Percentiles rank a stretch among this genome's conserved stretches.
These are phyloP conservation scores for Cantharis rustica DNA, from an alignment of 2,888 invertebrate genomes.

Conservation along the genomic window DNA sequence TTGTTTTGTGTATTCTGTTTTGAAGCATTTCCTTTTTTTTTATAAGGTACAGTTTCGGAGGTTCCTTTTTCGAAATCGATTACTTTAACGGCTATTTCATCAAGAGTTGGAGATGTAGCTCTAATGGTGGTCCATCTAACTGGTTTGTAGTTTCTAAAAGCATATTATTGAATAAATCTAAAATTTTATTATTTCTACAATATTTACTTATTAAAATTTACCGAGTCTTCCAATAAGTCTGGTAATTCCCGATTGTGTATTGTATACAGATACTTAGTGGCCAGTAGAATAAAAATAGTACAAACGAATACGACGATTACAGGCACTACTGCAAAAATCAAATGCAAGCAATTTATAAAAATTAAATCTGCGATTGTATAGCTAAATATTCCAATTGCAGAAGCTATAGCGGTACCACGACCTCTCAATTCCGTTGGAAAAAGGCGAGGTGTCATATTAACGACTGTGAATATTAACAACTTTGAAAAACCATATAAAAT, in stretches of 20 bases:
- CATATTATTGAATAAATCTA: background rate
- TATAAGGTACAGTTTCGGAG: background rate
- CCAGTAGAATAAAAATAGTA: background rate
- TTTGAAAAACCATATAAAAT: background rate
- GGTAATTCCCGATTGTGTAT: slow-evolving; percentile 12
- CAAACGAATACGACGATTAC: background rate
- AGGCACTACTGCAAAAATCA: background rate
- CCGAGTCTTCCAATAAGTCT: slow-evolving; percentile 6
- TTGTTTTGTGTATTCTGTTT: background rate
- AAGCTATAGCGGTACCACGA: background rate
- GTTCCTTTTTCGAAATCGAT: slow-evolving; percentile 12
- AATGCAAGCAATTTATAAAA: background rate
- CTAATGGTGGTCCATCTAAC: slow-evolving; percentile 7
- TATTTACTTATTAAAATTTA: slow-evolving; percentile 5
- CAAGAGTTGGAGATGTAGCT: background rate
- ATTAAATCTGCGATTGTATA: background rate
- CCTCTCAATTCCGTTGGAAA: slow-evolving; percentile 28
- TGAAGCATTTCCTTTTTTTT: background rate
- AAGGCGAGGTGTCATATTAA: slow-evolving; percentile 41
- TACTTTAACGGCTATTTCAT: slow-evolving; percentile 13
- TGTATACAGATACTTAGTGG: background rate
- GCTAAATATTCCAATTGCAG: background rate
- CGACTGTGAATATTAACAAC: background rate
- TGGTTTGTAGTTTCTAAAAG: slow-evolving; percentile 8
- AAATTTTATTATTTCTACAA: background rate